Base-by-base conservation (phyloP, 2,888 invertebrate species). In the Chromoteleia sp. region DNA sequence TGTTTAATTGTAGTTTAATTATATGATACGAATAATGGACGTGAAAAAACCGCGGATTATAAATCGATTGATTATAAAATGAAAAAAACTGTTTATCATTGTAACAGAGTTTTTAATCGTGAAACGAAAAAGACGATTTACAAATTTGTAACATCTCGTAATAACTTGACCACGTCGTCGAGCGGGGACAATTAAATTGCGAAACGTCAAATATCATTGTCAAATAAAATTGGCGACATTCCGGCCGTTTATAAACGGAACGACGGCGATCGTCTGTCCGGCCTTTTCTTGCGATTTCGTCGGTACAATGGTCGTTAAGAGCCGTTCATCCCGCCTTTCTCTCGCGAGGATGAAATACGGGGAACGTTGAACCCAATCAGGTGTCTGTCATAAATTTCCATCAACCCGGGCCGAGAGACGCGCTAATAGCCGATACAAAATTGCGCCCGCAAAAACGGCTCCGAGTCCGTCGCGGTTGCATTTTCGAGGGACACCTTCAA, bases 281-380 rank as follows among this genome's bases (percentile, higher is more conserved):
- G 10, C n/a, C 43, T 41, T 68, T 65, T 50, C 58, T 71, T 71
- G 59, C 41, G 39, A 61, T 48, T 68, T 61, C 15, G 39, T 68
- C 43, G 17, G 17, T 12, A 52, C 56, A 52, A 43, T 21, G 43
- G 43, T 68, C 76, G 52, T 76, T 61, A 61, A 68, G 21, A 52
- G 17, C n/a, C 19, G 14, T 52, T 56, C 33, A 8, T 12, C 12
- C 39, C 50, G 29, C n/a, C 33, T 56, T 48, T 14, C 50, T 45
- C 58, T 56, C 48, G 84, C 83, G 86, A 85, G 86, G 83, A 89
- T 90, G 88, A 90, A 89, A 89, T 89, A 89, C 86, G 87, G 87
- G 87, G 91, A 88, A 87, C 90, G 88, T 91, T 91, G 91, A 91
- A 90, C 90, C 89, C 91, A 91, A 91, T 91, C 91, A 91, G 90